A percentile compares a stretch with the other conserved stretches of the same genome.
Conservation (phyloP, 2,888 invertebrate genomes). For the Timema podura region DNA sequence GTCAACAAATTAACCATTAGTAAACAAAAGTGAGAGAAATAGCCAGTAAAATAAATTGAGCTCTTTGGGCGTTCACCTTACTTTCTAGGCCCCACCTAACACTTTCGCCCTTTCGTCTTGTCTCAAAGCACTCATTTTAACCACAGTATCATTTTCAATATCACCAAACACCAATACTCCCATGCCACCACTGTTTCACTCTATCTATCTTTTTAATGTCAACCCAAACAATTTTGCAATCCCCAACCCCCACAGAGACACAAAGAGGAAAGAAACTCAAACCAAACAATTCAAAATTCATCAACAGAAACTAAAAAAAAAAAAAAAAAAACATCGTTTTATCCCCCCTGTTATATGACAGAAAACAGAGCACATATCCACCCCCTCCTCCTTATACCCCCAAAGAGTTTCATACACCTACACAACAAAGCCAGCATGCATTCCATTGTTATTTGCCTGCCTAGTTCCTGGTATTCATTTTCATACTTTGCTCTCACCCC, state of each 20-base stretch:
- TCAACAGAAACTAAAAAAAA: conserved; percentile 19
- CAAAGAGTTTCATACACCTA: conserved; percentile 19
- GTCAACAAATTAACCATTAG: too few relatives aligned
- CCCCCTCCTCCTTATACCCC: background rate
- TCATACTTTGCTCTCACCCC: conserved; percentile 15
- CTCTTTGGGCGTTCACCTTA: too few relatives aligned
- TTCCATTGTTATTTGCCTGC: conserved; percentile 20
- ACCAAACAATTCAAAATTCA: conserved; percentile 20
- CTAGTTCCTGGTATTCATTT: conserved; percentile 19
- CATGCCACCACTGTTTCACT: too few relatives aligned
- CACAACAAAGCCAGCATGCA: conserved; percentile 22
- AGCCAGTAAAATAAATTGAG: too few relatives aligned
- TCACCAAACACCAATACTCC: too few relatives aligned
- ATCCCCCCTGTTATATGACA: background rate
- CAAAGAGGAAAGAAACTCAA: too few relatives aligned
- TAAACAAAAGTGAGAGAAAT: too few relatives aligned
- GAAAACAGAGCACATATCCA: conserved; percentile 13
- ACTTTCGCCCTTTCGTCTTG: too few relatives aligned
- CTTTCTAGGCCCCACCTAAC: too few relatives aligned
- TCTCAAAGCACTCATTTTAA: too few relatives aligned
- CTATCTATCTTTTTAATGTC: conserved; percentile 16
- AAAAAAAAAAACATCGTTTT: background rate
- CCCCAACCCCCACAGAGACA: too few relatives aligned
- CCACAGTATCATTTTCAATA: too few relatives aligned
- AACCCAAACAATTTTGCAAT: background rate